phyloP scores from a whole-genome alignment of 2,797 vertebrate species.

The Hydrocynus forskahlii region DNA sequence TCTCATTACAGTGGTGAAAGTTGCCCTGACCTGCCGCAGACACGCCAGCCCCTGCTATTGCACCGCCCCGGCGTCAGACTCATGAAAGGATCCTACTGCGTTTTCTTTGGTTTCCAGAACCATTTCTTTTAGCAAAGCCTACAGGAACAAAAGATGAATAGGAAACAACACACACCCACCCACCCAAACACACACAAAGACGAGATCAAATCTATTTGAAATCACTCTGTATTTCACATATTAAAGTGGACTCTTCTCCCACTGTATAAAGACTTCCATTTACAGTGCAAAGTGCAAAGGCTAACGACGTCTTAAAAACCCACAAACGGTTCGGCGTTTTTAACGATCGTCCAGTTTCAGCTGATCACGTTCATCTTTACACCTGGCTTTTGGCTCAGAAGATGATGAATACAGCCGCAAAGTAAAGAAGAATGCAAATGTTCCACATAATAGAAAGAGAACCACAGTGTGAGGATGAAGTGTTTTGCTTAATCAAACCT shows the following conservation, averaged over 20 bases:
- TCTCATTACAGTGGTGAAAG: constrained; percentile 26
- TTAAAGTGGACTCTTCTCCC: constrained; percentile 37
- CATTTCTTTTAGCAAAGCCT: not conserved
- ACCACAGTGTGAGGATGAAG: not conserved
- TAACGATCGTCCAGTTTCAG: not conserved
- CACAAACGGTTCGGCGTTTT: not conserved
- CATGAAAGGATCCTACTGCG: not conserved
- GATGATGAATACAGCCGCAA: not conserved
- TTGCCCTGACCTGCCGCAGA: not conserved
- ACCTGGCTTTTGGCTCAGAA: not conserved
- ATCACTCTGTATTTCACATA: constrained; percentile 57
- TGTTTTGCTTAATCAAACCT: not conserved
- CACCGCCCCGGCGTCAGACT: not conserved
- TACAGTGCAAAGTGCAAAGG: constrained; percentile 51
- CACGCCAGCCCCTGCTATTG: not conserved
- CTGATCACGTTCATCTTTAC: not conserved
- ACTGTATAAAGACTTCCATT: constrained; percentile 34
- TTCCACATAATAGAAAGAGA: not conserved
- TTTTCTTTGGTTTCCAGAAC: not conserved
- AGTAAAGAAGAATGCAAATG: constrained; percentile 19
- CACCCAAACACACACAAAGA: constrained; percentile 30
- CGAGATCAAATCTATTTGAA: constrained; percentile 24
- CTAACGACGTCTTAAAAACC: constrained; percentile 23
- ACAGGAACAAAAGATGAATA: not conserved
- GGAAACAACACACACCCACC: not conserved